Evolutionary conservation across 2,888 invertebrate species (phyloP), one percentile per base, ranked within the genome.

Genomic region (Nemotelus pantherinus): DNA sequence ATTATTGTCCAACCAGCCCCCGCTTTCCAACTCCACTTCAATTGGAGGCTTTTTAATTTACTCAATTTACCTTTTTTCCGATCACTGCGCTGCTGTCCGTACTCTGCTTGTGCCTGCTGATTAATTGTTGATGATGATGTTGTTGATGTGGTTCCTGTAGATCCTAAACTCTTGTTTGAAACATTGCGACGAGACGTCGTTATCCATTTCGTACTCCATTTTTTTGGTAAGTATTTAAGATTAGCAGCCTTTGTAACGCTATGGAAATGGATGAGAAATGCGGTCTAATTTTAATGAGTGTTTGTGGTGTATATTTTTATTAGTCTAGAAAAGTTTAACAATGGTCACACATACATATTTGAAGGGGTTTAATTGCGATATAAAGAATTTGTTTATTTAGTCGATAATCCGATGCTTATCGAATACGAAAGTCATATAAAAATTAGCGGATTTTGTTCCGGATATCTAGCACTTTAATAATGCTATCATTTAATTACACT

Each of bases 241-340:
- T 84, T 86, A 68, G 83, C 83, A 39, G 85, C 82, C 81, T 86
- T 86, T 2, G 86, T 80, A 3, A 87, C 53, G 6, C 77, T 77
- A 57, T 77, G 43, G 7, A 74, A 68, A n/a, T 7, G 25, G 25
- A 60, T 25, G 25, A 60, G 25, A 60, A 60, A 45, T 45, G 45
- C 3, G 10, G 48, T 25, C 1, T 25, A 25, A 25, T 25, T 25
- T 25, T 25, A 25, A 25, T 25, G 25, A n/a, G n/a, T 25, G 25
- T 25, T 25, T 25, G 25, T 25, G 25, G 25, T 25, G 25, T 25
- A 25, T 25, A 25, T 25, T 25, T 25, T 25, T 25, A 25, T 25
- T 25, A 25, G 25, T 25, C 25, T 25, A 25, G 25, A 25, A 25
- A 25, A 25, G 25, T 25, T 25, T 1, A 25, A 25, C 25, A 25